Conservation (phyloP, 1,140 invertebrate species). For the Rhynchophorus ferrugineus region DNA sequence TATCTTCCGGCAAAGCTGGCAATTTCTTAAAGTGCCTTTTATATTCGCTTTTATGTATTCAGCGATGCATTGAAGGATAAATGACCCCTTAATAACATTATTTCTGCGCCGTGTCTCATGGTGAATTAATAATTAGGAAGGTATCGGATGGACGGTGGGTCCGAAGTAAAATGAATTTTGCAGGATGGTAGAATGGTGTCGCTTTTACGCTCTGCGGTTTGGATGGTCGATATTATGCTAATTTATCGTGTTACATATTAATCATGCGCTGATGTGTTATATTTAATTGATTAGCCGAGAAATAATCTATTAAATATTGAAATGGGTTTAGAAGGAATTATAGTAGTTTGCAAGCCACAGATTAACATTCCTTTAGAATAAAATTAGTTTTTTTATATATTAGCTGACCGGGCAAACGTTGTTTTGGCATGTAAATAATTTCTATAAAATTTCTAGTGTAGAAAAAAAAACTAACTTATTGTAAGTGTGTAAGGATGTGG, state of each 20-base stretch:
- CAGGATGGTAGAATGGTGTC: background rate
- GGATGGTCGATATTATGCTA: background rate
- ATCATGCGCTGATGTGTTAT: no score
- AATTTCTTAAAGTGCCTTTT: slow-evolving; percentile 16
- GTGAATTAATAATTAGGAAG: slow-evolving; percentile 14
- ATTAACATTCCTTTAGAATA: no score
- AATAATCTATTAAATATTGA: no score
- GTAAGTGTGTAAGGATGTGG: no score
- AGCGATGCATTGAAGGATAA: slow-evolving; percentile 15
- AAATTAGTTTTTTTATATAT: no score
- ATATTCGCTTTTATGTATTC: slow-evolving; percentile 15
- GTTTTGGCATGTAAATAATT: no score
- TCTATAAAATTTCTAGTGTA: no score
- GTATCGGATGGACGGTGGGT: background rate
- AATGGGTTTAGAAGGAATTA: no score
- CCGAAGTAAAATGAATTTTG: background rate
- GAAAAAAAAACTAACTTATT: no score
- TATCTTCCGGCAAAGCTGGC: slow-evolving; percentile 8
- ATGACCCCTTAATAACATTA: slow-evolving; percentile 18
- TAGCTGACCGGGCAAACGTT: no score
- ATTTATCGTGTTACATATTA: background rate
- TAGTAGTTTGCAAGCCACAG: no score
- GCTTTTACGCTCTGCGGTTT: background rate
- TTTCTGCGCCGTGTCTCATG: slow-evolving; percentile 13
- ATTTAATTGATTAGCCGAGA: no score